Evolutionary conservation across 2,888 invertebrate species (phyloP).

Genomic region (Tillus elongatus): DNA sequence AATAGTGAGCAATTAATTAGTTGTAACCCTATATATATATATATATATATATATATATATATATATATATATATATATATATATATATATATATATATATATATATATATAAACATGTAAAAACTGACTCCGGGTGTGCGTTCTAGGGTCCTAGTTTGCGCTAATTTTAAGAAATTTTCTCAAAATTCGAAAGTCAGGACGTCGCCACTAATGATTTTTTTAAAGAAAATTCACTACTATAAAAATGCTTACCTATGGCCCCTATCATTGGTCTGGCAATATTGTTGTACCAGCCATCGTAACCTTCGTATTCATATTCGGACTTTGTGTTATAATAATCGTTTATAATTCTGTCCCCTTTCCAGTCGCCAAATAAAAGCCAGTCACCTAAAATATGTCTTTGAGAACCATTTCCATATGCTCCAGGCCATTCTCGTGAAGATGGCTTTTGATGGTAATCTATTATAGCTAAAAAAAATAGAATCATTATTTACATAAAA

Average conservation of each 20-base stretch:
- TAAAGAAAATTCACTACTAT: neutral
- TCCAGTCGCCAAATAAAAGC: slow-evolving; percentile 25
- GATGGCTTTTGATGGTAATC: too few species aligned
- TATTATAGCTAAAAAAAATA: too few species aligned
- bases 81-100: too few species aligned
- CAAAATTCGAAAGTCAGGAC: too few species aligned
- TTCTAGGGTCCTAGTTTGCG: too few species aligned
- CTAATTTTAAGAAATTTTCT: too few species aligned
- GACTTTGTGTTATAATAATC: slow-evolving; percentile 7
- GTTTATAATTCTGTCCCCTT: neutral
- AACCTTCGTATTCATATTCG: slow-evolving; percentile 36
- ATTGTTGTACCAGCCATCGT: slow-evolving; percentile 42
- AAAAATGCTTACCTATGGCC: slow-evolving; percentile 33
- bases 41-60: slow-evolving; percentile 2
- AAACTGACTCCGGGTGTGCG: too few species aligned
- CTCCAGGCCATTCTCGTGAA: neutral
- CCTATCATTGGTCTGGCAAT: slow-evolving; percentile 36
- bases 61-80: slow-evolving; percentile 1
- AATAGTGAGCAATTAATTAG: too few species aligned
- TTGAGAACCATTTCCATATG: neutral
- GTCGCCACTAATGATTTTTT: neutral
- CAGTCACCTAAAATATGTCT: slow-evolving; percentile 22
- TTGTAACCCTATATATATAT: neutral
- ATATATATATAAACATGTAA: too few species aligned
- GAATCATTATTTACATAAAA: too few species aligned